phyloP scores from a whole-genome alignment of 1,140 invertebrate genomes.

The Tyrophagus putrescentiae region DNA sequence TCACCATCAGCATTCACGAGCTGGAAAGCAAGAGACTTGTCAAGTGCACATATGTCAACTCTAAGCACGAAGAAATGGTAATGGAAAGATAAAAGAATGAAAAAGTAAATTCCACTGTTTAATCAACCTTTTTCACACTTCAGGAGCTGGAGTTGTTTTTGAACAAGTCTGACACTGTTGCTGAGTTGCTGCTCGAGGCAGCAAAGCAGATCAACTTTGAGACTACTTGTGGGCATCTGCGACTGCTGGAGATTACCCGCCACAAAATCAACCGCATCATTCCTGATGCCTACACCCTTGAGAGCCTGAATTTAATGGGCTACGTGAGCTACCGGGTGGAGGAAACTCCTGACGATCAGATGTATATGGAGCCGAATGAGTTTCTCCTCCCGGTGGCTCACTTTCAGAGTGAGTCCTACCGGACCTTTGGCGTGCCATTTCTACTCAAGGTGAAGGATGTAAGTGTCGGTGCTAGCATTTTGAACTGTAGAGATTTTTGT shows the following conservation, averaged over 20 bases:
- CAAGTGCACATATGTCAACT: slow-evolving; percentile 41
- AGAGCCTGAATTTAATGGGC: slow-evolving; percentile 42
- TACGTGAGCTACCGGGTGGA: slow-evolving; percentile 66
- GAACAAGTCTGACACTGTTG: slow-evolving; percentile 81
- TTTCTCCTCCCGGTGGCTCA: slow-evolving; percentile 88
- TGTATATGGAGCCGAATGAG: slow-evolving; percentile 63
- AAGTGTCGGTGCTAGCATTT: slow-evolving; percentile 18
- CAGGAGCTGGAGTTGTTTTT: slow-evolving; percentile 88
- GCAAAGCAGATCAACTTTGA: slow-evolving; percentile 76
- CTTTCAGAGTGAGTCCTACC: slow-evolving; percentile 90
- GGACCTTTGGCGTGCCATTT: slow-evolving; percentile 96
- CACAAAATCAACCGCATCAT: slow-evolving; percentile 44
- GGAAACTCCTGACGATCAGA: slow-evolving; percentile 82
- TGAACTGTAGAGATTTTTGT: background rate
- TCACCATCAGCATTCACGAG: slow-evolving; percentile 90
- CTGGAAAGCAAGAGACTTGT: slow-evolving; percentile 94
- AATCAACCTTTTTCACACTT: slow-evolving; percentile 30
- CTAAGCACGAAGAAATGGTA: slow-evolving; percentile 58
- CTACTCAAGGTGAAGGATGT: slow-evolving; percentile 74
- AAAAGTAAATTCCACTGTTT: background rate
- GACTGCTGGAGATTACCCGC: slow-evolving; percentile 40
- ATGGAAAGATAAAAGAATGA: too few relatives aligned
- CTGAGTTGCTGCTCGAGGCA: slow-evolving; percentile 79
- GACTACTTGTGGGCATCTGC: slow-evolving; percentile 63
- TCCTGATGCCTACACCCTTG: slow-evolving; percentile 49